Evolutionary conservation across 2,797 vertebrate genomes (phyloP), one percentile per base, ranked within the genome.

Genomic region (Lerista edwardsae): DNA sequence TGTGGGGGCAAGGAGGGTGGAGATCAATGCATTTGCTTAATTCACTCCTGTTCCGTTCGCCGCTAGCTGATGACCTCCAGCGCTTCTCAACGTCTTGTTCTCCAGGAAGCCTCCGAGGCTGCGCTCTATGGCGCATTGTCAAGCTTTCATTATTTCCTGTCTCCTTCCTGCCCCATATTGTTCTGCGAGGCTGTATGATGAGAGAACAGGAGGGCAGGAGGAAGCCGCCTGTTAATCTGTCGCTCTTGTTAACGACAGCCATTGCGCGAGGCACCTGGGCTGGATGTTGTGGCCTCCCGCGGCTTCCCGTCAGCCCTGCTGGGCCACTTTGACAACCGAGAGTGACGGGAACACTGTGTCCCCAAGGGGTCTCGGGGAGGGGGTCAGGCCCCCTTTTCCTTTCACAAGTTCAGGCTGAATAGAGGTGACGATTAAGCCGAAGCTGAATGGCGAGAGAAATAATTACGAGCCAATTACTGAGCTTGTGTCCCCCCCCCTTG

Each of bases 91-190:
- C 77, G 12, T 77, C 79, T 86, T 31, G 2, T 81, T 82, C 82
- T 72, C 64, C 83, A 64, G 74, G 79, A 44, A 82, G 59, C 73
- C 88, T 86, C 80, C 83, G 80, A 84, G n/a, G 69, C 59, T 0
- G 0, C 67, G 44, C 61, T 89, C 84, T 68, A 67, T 39, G 57
- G 85, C 6, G 8, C 67, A 0, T 74, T 85, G 62, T 86, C 84
- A 81, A n/a, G 87, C 79, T 72, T 75, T 89, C 72, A 92, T 88
- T 91, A 80, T 87, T 89, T 73, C 73, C 75, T 88, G 79, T 80
- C 68, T 11, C 1, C 55, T 64, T 75, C 85, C 19, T 39, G 36
- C n/a, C 59, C 1, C 0, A 0, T 25, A 39, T 2, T 1, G n/a
- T 81, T 84, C 59, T 39, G 51, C 9, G 0, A 55, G 59, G 64